phyloP scores from a whole-genome alignment of 2,888 invertebrate species.

The Oeneis ivallda region DNA sequence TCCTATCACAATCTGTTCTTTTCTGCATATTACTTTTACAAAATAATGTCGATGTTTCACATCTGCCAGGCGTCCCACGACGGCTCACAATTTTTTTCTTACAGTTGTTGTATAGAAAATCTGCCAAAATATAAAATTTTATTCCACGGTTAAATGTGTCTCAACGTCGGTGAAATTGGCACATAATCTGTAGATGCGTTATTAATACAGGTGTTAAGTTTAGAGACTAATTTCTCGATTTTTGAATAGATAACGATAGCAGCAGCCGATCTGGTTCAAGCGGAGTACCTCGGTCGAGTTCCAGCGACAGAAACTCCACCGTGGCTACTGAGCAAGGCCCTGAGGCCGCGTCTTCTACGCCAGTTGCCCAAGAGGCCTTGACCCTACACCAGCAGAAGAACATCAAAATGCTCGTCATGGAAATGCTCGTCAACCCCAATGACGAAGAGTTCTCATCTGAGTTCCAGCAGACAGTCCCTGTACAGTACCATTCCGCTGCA shows the following conservation, averaged over 20 bases:
- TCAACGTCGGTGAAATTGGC: too few species aligned
- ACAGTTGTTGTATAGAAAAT: too few species aligned
- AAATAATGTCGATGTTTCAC: too few species aligned
- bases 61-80: too few species aligned
- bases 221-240: neutral
- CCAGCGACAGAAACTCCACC: constrained; percentile 55
- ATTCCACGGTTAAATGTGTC: too few species aligned
- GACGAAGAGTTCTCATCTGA: constrained; percentile 61
- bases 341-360: constrained; percentile 31
- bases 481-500: constrained; percentile 63
- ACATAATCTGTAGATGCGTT: too few species aligned
- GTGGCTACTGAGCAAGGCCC: constrained; percentile 45
- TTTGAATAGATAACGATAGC: constrained; percentile 45
- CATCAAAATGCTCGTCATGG: constrained; percentile 60
- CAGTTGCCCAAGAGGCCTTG: constrained; percentile 59
- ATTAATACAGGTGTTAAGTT: too few species aligned
- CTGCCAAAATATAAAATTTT: too few species aligned
- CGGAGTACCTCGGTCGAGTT: constrained; percentile 58
- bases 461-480: constrained; percentile 55
- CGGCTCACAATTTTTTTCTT: too few species aligned
- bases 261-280: constrained; percentile 63
- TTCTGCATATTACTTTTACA: too few species aligned
- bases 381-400: constrained; percentile 59
- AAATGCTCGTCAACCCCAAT: constrained; percentile 58
- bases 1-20: too few species aligned